These are phyloP conservation scores for Balaenoptera acutorostrata DNA, from an alignment of 2,113 vertebrate genomes.

Conservation along the genomic window DNA sequence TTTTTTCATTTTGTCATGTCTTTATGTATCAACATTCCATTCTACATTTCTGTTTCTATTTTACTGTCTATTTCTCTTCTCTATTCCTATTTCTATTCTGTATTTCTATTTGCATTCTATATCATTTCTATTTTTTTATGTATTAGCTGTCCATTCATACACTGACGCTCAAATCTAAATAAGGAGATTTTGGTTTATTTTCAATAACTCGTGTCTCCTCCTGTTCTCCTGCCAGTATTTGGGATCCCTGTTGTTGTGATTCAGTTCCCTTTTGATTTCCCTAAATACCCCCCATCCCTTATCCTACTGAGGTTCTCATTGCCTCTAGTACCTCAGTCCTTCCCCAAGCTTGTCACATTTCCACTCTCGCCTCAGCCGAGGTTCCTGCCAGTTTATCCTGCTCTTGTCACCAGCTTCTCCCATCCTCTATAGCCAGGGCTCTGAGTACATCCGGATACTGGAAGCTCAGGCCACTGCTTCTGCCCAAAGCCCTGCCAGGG, in stretches of 20 bases:
- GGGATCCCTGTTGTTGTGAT: background rate
- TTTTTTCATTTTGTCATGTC: background rate
- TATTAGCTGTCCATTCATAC: background rate
- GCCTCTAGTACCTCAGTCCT: background rate
- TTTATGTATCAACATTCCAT: background rate
- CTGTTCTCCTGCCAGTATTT: background rate
- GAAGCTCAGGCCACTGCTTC: background rate
- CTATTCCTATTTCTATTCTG: background rate
- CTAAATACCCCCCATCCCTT: background rate
- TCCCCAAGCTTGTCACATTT: background rate
- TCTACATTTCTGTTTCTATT: background rate
- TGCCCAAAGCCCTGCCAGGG: background rate
- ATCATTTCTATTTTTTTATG: background rate
- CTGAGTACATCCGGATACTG: background rate
- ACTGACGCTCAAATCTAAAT: background rate
- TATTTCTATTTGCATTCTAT: background rate
- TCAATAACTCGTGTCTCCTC: background rate
- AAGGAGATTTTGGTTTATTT: background rate
- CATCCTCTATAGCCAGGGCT: accelerated
- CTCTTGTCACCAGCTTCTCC: background rate
- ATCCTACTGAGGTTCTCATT: background rate
- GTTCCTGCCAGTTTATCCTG: background rate
- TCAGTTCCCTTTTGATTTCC: background rate
- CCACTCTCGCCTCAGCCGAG: background rate
- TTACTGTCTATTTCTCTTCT: background rate